Conservation (phyloP, 2,888 invertebrate genomes). For the Sinelater perroti region DNA sequence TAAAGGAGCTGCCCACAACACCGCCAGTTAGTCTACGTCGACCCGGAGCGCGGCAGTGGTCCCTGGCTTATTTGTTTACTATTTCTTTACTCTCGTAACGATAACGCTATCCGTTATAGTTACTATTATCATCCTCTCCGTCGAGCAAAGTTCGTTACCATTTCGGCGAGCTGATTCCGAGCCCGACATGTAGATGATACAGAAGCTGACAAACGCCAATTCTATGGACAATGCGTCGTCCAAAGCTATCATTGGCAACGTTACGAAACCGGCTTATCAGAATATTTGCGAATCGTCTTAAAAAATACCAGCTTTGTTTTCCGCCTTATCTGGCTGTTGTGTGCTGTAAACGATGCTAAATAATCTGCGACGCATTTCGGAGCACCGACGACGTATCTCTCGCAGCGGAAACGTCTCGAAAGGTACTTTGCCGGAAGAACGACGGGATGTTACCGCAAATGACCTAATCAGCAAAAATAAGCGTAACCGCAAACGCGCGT, state of each 20-base stretch:
- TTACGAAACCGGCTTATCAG: too few relatives aligned
- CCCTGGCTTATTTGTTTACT: conserved; percentile 6
- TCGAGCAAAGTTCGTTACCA: too few relatives aligned
- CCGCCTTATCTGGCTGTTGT: conserved; percentile 14
- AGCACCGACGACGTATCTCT: conserved; percentile 9
- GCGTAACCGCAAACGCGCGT: conserved; percentile 13
- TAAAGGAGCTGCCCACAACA: conserved; percentile 11
- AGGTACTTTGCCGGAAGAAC: conserved; percentile 20
- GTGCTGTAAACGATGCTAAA: conserved; percentile 21
- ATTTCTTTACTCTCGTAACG: conserved; percentile 19
- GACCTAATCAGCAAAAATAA: conserved; percentile 29
- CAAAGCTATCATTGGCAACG: too few relatives aligned
- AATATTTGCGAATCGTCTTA: conserved; percentile 7
- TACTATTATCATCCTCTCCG: too few relatives aligned
- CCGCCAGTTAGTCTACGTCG: conserved; percentile 20
- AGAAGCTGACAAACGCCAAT: too few relatives aligned
- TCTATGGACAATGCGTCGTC: too few relatives aligned
- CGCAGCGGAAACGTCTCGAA: conserved; percentile 12
- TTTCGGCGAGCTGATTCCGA: too few relatives aligned
- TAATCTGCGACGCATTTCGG: conserved; percentile 23
- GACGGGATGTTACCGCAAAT: conserved; percentile 28
- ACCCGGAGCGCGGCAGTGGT: not conserved
- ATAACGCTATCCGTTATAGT: conserved; percentile 23
- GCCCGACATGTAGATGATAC: too few relatives aligned
- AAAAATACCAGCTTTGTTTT: conserved; percentile 23